Evolutionary conservation across 2,888 invertebrate species (phyloP).

Genomic region (Drosophila incognita): DNA sequence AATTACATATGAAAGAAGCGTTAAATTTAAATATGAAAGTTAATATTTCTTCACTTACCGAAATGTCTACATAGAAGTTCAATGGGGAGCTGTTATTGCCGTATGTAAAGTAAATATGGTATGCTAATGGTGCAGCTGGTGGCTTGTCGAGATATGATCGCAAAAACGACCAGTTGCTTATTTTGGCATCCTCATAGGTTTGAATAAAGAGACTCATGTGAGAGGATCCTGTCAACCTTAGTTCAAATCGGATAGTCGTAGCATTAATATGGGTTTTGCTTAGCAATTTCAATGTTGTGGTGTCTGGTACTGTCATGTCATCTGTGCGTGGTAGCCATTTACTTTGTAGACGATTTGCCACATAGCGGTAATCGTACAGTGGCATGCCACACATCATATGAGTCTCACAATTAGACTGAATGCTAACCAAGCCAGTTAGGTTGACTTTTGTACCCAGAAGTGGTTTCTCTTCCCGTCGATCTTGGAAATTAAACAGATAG

Average conservation of each 20-base stretch:
- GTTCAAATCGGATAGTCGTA: slow-evolving; percentile 62
- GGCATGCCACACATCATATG: slow-evolving; percentile 81
- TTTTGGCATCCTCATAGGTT: slow-evolving; percentile 63
- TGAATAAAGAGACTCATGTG: slow-evolving; percentile 77
- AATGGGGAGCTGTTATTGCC: slow-evolving; percentile 73
- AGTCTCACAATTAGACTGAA: slow-evolving; percentile 62
- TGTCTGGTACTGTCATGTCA: slow-evolving; percentile 52
- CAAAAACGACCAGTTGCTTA: slow-evolving; percentile 77
- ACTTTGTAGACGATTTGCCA: slow-evolving; percentile 41
- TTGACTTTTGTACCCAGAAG: slow-evolving; percentile 54
- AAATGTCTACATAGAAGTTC: slow-evolving; percentile 69
- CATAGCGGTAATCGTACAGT: slow-evolving; percentile 71
- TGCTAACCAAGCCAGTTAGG: slow-evolving; percentile 56
- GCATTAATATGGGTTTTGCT: slow-evolving; percentile 50
- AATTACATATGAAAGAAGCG: not conserved
- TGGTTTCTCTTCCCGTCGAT: slow-evolving; percentile 71
- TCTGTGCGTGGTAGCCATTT: slow-evolving; percentile 70
- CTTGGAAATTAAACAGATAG: slow-evolving; percentile 85
- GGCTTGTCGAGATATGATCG: slow-evolving; percentile 59
- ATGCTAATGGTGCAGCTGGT: slow-evolving; percentile 62
- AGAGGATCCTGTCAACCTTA: slow-evolving; percentile 70
- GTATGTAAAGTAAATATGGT: slow-evolving; percentile 70
- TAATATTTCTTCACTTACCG: slow-evolving; percentile 27
- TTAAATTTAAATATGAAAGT: not conserved
- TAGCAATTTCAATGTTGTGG: slow-evolving; percentile 59